phyloP scores from a whole-genome alignment of 2,888 invertebrate species.

The Polymixis lichenea region DNA sequence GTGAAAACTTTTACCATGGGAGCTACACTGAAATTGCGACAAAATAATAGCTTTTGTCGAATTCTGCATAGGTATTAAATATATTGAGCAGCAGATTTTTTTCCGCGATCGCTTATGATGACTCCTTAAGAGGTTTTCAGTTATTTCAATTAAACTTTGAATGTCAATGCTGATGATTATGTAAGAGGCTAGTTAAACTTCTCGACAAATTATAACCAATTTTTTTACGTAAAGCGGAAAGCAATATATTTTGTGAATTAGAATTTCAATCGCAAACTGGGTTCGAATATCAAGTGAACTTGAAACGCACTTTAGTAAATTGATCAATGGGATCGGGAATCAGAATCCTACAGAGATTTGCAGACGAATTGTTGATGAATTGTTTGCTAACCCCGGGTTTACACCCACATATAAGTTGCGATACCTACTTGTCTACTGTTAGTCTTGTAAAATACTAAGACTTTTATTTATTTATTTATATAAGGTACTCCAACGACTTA shows the following conservation, averaged over 20 bases:
- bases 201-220: background rate
- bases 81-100: background rate
- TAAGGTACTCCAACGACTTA: too few relatives aligned
- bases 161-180: background rate
- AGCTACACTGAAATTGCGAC: too few relatives aligned
- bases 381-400: background rate
- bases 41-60: too few relatives aligned
- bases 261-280: background rate
- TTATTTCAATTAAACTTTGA: background rate
- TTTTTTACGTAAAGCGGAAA: background rate
- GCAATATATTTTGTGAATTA: background rate
- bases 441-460: background rate
- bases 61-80: too few relatives aligned
- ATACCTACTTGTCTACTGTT: background rate
- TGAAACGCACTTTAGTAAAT: background rate
- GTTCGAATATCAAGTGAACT: background rate
- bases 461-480: too few relatives aligned
- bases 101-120: background rate
- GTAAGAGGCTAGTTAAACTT: background rate
- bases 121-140: background rate
- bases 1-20: background rate
- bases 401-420: background rate
- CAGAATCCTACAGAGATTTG: background rate
- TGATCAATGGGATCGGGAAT: background rate
- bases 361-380: too few relatives aligned